A percentile compares a stretch with the other conserved stretches of the same genome.
Evolutionary conservation across 2,888 invertebrate genomes (phyloP).

Genomic region (Imbricaverruca yamaguchii): DNA sequence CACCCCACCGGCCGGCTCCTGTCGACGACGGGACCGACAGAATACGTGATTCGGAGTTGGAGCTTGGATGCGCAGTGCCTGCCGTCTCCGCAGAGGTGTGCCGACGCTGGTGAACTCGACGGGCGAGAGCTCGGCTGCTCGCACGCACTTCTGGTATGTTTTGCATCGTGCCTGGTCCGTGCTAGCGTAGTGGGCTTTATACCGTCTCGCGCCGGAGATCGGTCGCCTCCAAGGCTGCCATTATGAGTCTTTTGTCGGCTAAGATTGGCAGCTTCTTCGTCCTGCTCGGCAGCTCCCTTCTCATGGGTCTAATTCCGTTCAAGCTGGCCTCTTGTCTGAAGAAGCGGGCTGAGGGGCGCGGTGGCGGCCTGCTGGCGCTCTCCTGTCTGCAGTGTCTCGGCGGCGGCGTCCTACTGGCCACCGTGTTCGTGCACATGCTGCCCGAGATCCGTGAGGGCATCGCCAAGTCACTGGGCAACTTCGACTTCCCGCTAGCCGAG

Average conservation of each 20-base stretch:
- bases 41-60: no score
- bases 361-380: constrained; percentile 38
- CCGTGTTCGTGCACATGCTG: constrained; percentile 70
- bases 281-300: neutral
- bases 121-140: no score
- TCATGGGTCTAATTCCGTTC: neutral
- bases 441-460: constrained; percentile 69
- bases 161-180: no score
- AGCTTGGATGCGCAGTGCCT: no score
- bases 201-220: no score
- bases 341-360: neutral
- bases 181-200: no score
- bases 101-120: no score
- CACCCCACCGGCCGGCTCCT: no score
- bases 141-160: no score
- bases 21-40: no score
- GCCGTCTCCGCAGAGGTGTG: no score
- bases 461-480: neutral
- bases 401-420: constrained; percentile 75
- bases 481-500: constrained; percentile 45
- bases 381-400: constrained; percentile 67
- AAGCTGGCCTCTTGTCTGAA: neutral
- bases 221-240: neutral
- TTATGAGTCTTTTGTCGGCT: neutral
- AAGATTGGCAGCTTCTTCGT: neutral